Base-by-base conservation (phyloP, 2,113 vertebrate genomes). In the Greenwoodochromis staneri region DNA sequence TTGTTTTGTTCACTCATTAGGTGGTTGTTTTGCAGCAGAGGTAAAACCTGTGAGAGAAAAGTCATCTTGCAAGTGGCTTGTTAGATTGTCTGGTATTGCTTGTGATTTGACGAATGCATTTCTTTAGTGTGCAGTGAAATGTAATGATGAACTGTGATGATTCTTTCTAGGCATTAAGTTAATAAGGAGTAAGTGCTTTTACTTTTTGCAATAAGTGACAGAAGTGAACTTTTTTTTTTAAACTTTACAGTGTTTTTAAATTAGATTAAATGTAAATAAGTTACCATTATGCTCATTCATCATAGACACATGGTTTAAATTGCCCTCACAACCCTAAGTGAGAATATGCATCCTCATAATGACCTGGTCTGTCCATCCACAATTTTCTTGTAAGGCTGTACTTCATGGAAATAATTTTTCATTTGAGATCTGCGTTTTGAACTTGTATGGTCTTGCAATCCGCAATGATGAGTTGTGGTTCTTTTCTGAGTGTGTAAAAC, bases 321-420 rank as follows among this genome's bases (percentile, higher is more conserved):
- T 59, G 55, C 24, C 7, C 3, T 59, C 55, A 16, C 55, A 59
- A 16, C 55, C 55, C 8, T 29, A 59, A 5, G 55, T 59, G 55
- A 59, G 55, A 59, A 59, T 29, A 59, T 29, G 27, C 1, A 1
- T 59, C 27, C 14, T 59, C 55, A 5, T 59, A 59, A 29, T 59
- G 55, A 29, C 27, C 24, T 9, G 55, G 13, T 29, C 13, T 27
- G 5, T 16, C 55, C 13, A 9, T 5, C 55, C 55, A 0, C 27
- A 16, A 8, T 4, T 29, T 16, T 59, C 0, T 6, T 59, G 13
- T 16, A 8, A 8, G 8, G 24, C 7, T 29, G 0, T 59, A 5
- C 7, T 16, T 59, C 4, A 59, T 59, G 14, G 14, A 31, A 59
- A 31, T 17, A 0, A 36, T 2, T 66, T 36, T 6, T n/a, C 2